Evolutionary conservation across 2,113 vertebrate species (phyloP).

Genomic region (Menidia beryllina): DNA sequence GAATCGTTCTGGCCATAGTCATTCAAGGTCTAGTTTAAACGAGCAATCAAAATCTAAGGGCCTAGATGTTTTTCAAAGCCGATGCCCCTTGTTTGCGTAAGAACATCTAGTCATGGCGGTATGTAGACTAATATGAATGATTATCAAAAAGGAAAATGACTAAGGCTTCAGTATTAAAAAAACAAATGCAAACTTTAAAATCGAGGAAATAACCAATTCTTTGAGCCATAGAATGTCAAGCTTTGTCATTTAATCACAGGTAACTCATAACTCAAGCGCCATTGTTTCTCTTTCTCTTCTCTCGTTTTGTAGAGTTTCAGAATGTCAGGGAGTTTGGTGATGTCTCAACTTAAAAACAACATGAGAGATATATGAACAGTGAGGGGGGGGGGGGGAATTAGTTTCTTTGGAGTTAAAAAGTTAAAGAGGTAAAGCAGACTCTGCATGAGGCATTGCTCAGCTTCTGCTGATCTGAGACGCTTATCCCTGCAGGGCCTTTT

Average conservation of each 20-base stretch:
- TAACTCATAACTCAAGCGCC: background rate
- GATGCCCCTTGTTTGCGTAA: background rate
- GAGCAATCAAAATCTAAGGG: background rate
- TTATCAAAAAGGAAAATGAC: background rate
- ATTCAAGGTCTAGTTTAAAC: conserved; percentile 10
- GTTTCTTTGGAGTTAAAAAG: background rate
- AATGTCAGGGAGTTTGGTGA: background rate
- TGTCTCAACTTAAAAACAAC: background rate
- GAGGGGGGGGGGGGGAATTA: background rate
- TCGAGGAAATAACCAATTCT: too few relatives aligned
- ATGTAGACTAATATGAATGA: background rate
- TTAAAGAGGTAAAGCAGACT: conserved; percentile 3
- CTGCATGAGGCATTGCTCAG: too few relatives aligned
- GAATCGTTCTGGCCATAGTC: background rate
- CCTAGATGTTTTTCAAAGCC: background rate
- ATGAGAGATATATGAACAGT: background rate
- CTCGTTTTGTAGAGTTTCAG: background rate
- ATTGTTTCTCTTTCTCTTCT: background rate
- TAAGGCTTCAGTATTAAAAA: background rate
- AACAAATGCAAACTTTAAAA: too few relatives aligned
- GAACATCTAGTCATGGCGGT: background rate
- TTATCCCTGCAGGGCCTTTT: too few relatives aligned
- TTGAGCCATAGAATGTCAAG: background rate
- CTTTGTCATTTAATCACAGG: background rate
- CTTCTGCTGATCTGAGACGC: too few relatives aligned